phyloP scores from a whole-genome alignment of 1,140 invertebrate species.

The Sycophaga agraensis region DNA sequence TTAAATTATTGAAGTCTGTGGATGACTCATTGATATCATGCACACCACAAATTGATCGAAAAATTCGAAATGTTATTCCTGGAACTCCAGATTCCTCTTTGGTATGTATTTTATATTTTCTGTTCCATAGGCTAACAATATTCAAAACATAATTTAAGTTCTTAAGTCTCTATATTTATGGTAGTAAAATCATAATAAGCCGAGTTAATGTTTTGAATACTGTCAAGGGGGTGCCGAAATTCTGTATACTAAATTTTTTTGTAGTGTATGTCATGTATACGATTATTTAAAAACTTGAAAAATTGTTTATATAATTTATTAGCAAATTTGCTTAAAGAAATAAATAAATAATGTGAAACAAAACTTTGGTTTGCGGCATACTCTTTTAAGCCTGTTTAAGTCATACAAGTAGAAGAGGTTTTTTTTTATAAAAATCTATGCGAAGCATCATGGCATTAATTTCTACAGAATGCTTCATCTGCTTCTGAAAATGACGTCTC shows the following conservation, averaged over 20 bases:
- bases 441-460: not conserved
- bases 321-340: too few species aligned
- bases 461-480: constrained; percentile 32
- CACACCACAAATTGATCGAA: constrained; percentile 32
- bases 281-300: too few species aligned
- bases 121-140: too few species aligned
- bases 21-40: constrained; percentile 29
- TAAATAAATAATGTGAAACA: too few species aligned
- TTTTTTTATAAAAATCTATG: not conserved
- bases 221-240: not conserved
- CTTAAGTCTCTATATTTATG: not conserved
- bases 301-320: too few species aligned
- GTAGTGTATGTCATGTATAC: too few species aligned
- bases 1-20: not conserved
- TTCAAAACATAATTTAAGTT: too few species aligned
- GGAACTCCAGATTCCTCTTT: constrained; percentile 36
- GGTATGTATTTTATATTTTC: constrained; percentile 26
- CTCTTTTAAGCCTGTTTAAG: too few species aligned
- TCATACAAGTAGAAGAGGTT: too few species aligned
- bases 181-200: too few species aligned
- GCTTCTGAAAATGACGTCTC: constrained; percentile 26
- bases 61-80: constrained; percentile 23
- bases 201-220: too few species aligned
- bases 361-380: too few species aligned
- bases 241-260: not conserved